phyloP scores from a whole-genome alignment of 2,797 vertebrate species.

The Simalia tracyae region DNA sequence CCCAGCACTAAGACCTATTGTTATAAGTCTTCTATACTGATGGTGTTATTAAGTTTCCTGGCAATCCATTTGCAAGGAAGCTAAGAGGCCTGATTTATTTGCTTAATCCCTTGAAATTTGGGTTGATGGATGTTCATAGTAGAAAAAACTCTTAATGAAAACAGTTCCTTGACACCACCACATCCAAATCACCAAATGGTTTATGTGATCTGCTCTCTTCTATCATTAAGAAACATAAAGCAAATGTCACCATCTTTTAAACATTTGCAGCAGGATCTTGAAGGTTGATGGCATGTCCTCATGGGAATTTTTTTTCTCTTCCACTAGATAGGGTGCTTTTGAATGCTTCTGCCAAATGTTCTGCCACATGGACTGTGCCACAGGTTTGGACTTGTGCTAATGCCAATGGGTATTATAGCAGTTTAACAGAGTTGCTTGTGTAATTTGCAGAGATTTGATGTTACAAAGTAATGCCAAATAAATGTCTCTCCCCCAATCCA shows the following conservation, averaged over 20 bases:
- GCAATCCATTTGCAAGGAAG: slow-evolving; percentile 38
- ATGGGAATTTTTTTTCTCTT: neutral
- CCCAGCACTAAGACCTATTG: slow-evolving; percentile 37
- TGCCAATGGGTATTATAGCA: neutral
- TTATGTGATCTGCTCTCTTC: slow-evolving; percentile 29
- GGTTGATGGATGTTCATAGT: slow-evolving; percentile 14
- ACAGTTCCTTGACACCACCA: slow-evolving; percentile 6
- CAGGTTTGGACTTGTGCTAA: neutral
- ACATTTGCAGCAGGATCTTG: slow-evolving; percentile 45
- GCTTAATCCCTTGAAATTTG: slow-evolving; percentile 18
- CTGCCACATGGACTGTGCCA: neutral
- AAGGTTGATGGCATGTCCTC: slow-evolving; percentile 9
- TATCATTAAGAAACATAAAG: slow-evolving; percentile 5
- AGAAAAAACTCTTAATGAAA: slow-evolving; percentile 34
- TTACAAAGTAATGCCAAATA: neutral
- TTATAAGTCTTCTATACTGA: slow-evolving; percentile 14
- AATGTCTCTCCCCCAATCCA: neutral
- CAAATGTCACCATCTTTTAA: slow-evolving; percentile 20
- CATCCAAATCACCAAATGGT: slow-evolving; percentile 21
- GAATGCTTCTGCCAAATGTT: neutral
- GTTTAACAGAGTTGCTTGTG: neutral
- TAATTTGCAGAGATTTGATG: neutral
- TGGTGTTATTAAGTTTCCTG: neutral
- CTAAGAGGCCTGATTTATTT: neutral
- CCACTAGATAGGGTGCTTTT: neutral